A percentile compares a stretch with the other conserved stretches of the same genome.
phyloP scores from a whole-genome alignment of 2,113 vertebrate species.

The Bostrychus sinensis region DNA sequence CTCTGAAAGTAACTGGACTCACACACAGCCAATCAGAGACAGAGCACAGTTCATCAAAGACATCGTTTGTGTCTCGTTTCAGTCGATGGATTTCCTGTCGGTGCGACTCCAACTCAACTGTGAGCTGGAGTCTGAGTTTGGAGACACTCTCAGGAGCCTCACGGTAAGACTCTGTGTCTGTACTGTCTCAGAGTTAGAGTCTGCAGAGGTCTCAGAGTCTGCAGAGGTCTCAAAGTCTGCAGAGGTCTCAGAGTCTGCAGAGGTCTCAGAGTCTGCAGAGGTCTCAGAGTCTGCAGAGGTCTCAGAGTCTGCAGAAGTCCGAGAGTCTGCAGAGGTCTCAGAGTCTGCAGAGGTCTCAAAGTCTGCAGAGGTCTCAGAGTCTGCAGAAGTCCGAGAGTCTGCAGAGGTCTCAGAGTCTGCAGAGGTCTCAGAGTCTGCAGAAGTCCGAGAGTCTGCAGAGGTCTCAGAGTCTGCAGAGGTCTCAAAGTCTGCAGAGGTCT shows the following conservation, averaged over 20 bases:
- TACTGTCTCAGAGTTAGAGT: neutral
- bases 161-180: neutral
- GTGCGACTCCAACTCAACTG: neutral
- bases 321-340: no score
- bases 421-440: no score
- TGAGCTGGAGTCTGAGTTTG: neutral
- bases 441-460: no score
- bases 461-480: neutral
- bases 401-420: neutral
- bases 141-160: neutral
- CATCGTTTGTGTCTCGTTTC: neutral
- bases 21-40: no score
- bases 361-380: neutral
- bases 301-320: no score
- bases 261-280: neutral
- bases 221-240: neutral
- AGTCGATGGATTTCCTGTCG: neutral
- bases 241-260: neutral
- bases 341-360: neutral
- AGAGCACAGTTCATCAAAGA: neutral
- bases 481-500: no score
- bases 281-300: neutral
- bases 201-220: neutral
- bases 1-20: no score
- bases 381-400: no score